Conservation (phyloP, 2,113 vertebrate species). For the Charadrius vociferus region DNA sequence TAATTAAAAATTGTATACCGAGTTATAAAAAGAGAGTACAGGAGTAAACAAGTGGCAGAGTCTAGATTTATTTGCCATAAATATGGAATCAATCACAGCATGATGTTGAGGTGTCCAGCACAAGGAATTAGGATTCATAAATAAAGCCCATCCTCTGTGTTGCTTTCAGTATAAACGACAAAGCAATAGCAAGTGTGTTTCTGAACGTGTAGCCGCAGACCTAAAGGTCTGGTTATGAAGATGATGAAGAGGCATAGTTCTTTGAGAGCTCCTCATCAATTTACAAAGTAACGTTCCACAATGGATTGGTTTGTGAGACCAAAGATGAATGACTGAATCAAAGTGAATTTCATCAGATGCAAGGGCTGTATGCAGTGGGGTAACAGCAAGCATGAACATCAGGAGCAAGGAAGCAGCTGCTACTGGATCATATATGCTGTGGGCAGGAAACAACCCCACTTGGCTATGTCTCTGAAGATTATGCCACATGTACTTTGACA, state of each 20-base stretch:
- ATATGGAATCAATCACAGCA: not conserved
- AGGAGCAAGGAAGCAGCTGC: not conserved
- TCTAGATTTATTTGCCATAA: slow-evolving; percentile 40
- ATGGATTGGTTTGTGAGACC: not conserved
- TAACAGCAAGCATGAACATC: not conserved
- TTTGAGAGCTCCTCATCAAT: not conserved
- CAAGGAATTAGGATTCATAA: slow-evolving; percentile 7
- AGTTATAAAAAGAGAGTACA: not conserved
- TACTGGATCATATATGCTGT: not conserved
- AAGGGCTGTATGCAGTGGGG: not conserved
- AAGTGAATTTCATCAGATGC: not conserved
- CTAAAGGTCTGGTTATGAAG: not conserved
- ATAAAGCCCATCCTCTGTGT: not conserved
- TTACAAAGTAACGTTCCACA: not conserved
- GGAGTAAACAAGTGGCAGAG: not conserved
- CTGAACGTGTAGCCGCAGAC: not conserved
- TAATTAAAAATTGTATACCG: not conserved
- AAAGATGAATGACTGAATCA: not conserved
- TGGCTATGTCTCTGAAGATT: not conserved
- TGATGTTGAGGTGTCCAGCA: not conserved
- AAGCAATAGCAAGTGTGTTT: not conserved
- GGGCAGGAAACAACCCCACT: not conserved
- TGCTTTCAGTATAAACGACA: not conserved
- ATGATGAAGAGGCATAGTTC: not conserved
- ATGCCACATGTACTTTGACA: not conserved